Evolutionary conservation across 2,888 invertebrate genomes (phyloP).

Genomic region (Nemurella pictetii): DNA sequence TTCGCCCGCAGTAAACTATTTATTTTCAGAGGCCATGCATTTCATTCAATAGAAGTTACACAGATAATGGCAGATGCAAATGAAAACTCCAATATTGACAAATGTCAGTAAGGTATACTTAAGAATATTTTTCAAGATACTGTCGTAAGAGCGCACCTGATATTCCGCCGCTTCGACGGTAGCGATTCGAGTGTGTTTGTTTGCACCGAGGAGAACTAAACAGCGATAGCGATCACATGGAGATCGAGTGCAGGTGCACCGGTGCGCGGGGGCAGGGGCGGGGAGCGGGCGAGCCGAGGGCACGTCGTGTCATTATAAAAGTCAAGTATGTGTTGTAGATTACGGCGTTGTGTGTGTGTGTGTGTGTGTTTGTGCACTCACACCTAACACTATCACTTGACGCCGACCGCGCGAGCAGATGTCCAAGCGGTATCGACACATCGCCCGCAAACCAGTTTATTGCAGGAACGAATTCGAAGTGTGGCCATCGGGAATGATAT

Average conservation of each 20-base stretch:
- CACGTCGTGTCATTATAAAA: not conserved
- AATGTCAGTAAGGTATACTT: no score
- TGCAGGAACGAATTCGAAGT: not conserved
- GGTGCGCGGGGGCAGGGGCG: not conserved
- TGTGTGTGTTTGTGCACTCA: no score
- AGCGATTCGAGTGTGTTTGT: not conserved
- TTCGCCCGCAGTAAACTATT: no score
- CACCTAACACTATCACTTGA: not conserved
- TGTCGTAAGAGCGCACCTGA: no score
- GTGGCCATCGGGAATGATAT: not conserved
- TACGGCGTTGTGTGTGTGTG: not conserved
- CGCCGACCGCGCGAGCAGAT: not conserved
- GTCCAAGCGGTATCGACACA: not conserved
- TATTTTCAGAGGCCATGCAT: no score
- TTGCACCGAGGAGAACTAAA: constrained; percentile 2
- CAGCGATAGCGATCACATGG: not conserved
- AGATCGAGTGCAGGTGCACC: not conserved
- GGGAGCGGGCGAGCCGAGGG: not conserved
- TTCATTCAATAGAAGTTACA: no score
- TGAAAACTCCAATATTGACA: no score
- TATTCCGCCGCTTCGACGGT: no score
- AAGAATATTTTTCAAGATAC: no score
- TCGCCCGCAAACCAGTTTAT: not conserved
- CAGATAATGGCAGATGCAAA: no score
- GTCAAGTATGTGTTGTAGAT: not conserved